A percentile compares a stretch with the other conserved stretches of the same genome.
Evolutionary conservation across 2,888 invertebrate species (phyloP).

Genomic region (Brachyptera risi): DNA sequence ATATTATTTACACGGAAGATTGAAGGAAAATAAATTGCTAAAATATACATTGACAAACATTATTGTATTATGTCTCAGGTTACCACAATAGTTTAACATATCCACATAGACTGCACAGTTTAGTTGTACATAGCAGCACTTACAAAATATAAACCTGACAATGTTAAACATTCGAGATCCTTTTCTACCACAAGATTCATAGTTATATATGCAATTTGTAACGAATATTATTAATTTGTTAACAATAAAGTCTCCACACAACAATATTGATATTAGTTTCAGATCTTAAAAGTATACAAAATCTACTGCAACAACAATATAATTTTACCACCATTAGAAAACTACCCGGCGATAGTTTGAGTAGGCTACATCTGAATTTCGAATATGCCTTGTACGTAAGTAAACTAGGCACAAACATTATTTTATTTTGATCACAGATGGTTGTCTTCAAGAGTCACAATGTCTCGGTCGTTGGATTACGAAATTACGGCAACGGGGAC

Average conservation of each 20-base stretch:
- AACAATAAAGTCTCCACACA: not conserved
- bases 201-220: too few species aligned
- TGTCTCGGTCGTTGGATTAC: too few species aligned
- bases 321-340: conserved; percentile 6
- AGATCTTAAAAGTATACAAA: conserved; percentile 17
- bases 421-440: conserved; percentile 19
- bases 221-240: not conserved
- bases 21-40: not conserved
- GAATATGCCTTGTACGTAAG: not conserved
- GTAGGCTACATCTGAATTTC: not conserved
- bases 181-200: not conserved
- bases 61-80: conserved; percentile 34
- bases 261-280: conserved; percentile 3
- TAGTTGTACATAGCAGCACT: not conserved
- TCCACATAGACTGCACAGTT: not conserved
- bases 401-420: conserved; percentile 16
- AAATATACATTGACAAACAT: conserved; percentile 32
- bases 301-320: conserved; percentile 7
- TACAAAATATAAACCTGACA: conserved; percentile 4
- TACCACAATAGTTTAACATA: conserved; percentile 25
- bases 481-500: too few species aligned
- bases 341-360: not conserved
- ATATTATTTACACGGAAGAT: too few species aligned
- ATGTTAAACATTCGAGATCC: conserved; percentile 11
- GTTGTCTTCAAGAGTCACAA: too few species aligned